phyloP scores from a whole-genome alignment of 2,888 invertebrate species.

The Sycophila texana region DNA sequence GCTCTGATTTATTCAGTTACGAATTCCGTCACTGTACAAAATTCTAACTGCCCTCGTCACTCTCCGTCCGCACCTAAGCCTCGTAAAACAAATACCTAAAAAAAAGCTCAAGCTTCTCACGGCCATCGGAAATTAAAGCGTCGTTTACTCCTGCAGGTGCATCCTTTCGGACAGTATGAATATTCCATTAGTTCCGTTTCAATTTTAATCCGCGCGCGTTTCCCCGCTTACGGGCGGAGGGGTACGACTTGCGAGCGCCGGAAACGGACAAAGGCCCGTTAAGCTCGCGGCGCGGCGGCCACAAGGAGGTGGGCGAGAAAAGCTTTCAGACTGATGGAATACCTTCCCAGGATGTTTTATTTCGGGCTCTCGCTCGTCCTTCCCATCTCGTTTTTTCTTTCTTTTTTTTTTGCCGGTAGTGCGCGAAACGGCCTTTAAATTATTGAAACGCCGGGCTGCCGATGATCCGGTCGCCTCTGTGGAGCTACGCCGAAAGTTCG shows the following conservation, averaged over 20 bases:
- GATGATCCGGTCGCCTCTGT: conserved; percentile 13
- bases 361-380: background rate
- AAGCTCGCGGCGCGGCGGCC: background rate
- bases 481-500: background rate
- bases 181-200: conserved; percentile 11
- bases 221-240: background rate
- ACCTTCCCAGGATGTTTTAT: conserved; percentile 36
- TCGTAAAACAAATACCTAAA: no score
- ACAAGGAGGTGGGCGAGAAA: conserved; percentile 13
- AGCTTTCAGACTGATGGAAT: conserved; percentile 49
- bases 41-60: no score
- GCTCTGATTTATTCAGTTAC: no score
- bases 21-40: no score
- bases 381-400: background rate
- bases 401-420: background rate
- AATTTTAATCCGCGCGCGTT: background rate
- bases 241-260: background rate
- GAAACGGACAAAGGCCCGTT: background rate
- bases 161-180: conserved; percentile 10
- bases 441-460: conserved; percentile 20
- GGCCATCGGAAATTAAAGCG: conserved; percentile 27
- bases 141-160: background rate
- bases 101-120: background rate
- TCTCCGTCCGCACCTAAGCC: no score
- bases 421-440: conserved; percentile 21